Conservation (phyloP, 2,113 vertebrate species). For the Cynocephalus volans region DNA sequence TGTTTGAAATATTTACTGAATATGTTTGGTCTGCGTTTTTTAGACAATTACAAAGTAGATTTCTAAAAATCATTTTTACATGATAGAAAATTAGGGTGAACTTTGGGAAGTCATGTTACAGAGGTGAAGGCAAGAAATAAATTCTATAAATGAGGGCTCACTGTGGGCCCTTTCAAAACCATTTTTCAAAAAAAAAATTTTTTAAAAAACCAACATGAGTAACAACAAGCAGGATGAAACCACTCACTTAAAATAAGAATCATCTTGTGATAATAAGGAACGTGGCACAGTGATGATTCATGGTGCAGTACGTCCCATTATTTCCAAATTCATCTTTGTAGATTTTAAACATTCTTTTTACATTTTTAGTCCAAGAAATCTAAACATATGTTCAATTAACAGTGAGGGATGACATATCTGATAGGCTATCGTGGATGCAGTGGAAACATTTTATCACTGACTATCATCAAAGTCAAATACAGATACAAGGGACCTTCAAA, state of each 20-base stretch:
- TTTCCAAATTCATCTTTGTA: neutral
- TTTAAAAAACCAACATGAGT: neutral
- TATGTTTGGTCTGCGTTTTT: constrained; percentile 34
- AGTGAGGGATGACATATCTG: neutral
- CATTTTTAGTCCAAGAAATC: neutral
- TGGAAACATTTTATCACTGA: neutral
- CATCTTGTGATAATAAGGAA: neutral
- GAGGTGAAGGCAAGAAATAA: neutral
- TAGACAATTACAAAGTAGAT: neutral
- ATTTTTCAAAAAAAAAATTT: too few species aligned
- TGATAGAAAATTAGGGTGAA: constrained; percentile 10
- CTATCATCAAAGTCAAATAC: neutral
- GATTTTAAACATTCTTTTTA: neutral
- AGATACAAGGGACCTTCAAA: too few species aligned
- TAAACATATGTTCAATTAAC: neutral
- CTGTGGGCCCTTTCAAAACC: neutral
- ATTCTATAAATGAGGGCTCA: neutral
- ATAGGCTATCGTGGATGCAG: neutral
- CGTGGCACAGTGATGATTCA: neutral
- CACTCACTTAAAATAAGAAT: neutral
- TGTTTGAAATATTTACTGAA: constrained; percentile 51
- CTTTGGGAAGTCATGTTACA: neutral
- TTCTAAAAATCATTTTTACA: constrained; percentile 34
- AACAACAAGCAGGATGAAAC: neutral
- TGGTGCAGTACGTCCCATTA: neutral